Evolutionary conservation across 1,140 invertebrate genomes (phyloP).

Genomic region (Ostrea edulis): DNA sequence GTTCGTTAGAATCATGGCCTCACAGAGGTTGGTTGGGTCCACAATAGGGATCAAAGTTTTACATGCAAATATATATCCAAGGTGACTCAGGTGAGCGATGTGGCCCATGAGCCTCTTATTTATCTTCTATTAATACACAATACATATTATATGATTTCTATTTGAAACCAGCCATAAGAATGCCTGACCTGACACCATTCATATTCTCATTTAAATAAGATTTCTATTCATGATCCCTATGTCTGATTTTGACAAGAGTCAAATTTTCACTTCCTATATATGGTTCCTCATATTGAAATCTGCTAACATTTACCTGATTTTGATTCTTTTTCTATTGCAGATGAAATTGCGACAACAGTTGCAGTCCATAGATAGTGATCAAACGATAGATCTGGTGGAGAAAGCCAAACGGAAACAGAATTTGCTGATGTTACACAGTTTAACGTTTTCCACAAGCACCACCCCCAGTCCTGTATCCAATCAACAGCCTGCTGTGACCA

Average conservation of each 20-base stretch:
- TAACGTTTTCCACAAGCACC: slow-evolving; percentile 30
- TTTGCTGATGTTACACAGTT: slow-evolving; percentile 83
- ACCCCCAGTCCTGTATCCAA: slow-evolving; percentile 48
- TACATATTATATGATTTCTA: too few species aligned
- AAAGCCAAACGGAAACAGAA: slow-evolving; percentile 87
- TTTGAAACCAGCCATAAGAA: not conserved
- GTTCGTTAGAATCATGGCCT: too few species aligned
- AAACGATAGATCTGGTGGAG: slow-evolving; percentile 84
- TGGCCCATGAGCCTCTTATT: too few species aligned
- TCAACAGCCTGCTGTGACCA: slow-evolving; percentile 41
- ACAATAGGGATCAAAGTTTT: too few species aligned
- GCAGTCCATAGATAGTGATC: slow-evolving; percentile 86
- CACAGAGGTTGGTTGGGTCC: too few species aligned
- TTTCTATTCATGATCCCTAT: not conserved
- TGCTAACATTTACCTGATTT: not conserved
- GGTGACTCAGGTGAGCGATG: too few species aligned
- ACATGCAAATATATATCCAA: too few species aligned
- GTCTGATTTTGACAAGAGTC: not conserved
- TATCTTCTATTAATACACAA: too few species aligned
- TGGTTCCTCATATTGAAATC: too few species aligned
- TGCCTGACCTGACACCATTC: not conserved
- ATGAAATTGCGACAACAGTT: slow-evolving; percentile 84
- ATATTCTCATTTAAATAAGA: not conserved
- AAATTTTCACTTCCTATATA: not conserved
- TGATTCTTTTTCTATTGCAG: slow-evolving; percentile 65